A percentile compares a stretch with the other conserved stretches of the same genome.
These are phyloP conservation scores for Himantopus leucocephalus DNA, from an alignment of 2,113 vertebrate species.

Conservation along the genomic window DNA sequence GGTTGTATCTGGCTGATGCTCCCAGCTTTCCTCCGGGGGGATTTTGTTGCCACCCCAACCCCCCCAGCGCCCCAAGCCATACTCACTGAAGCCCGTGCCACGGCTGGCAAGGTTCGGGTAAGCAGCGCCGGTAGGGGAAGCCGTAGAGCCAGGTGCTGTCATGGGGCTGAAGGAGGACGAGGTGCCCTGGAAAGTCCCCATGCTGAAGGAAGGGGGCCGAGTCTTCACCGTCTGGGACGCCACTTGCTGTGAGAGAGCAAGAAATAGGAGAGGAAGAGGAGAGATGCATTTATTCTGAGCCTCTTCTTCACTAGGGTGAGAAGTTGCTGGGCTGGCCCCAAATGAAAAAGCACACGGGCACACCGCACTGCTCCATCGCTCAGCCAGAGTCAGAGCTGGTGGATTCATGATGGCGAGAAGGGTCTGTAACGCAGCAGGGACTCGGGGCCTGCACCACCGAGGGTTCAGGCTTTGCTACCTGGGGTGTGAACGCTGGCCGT, in stretches of 20 bases:
- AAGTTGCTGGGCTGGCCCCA: rapidly evolving
- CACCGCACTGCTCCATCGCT: rapidly evolving
- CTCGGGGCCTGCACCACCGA: rapidly evolving
- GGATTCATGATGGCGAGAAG: rapidly evolving
- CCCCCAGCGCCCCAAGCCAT: not conserved
- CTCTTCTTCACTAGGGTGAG: rapidly evolving
- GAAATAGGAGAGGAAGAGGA: not conserved
- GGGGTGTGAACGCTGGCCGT: conserved; percentile 84
- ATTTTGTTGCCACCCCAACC: rapidly evolving
- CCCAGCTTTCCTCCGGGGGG: not conserved
- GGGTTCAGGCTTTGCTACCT: conserved; percentile 70
- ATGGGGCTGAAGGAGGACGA: conserved; percentile 73
- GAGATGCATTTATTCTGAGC: rapidly evolving
- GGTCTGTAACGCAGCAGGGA: not conserved
- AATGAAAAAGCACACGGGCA: rapidly evolving
- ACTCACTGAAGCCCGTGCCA: conserved; percentile 69
- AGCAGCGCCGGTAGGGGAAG: conserved; percentile 27
- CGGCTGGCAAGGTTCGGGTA: conserved; percentile 68
- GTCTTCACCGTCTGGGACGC: conserved; percentile 68
- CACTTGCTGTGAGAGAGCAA: conserved; percentile 46
- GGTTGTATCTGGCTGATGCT: rapidly evolving
- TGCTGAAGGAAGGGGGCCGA: conserved; percentile 69
- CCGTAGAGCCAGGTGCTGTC: conserved; percentile 40
- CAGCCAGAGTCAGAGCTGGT: not conserved
- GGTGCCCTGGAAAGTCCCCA: conserved; percentile 71